These are phyloP conservation scores for Scotopteryx bipunctaria DNA, from an alignment of 2,888 invertebrate genomes.

Conservation along the genomic window DNA sequence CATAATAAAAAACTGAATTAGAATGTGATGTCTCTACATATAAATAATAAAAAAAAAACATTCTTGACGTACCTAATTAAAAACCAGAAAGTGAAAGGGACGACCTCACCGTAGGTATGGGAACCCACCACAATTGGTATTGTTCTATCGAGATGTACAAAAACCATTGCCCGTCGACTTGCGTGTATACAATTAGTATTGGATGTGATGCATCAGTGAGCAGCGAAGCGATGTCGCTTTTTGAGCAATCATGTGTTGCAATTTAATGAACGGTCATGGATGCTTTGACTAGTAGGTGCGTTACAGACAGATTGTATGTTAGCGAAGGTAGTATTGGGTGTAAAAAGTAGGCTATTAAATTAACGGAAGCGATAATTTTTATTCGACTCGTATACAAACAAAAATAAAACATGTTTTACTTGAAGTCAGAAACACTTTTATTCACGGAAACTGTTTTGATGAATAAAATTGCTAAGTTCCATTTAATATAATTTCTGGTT, in stretches of 20 bases:
- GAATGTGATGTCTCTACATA: too few species aligned
- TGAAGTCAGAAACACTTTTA: too few species aligned
- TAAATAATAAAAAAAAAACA: too few species aligned
- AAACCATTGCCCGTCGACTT: constrained; percentile 19
- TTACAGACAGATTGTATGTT: not conserved
- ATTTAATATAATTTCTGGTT: too few species aligned
- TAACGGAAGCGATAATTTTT: too few species aligned
- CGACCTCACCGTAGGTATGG: constrained; percentile 53
- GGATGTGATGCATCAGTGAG: constrained; percentile 18
- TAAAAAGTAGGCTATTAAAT: not conserved
- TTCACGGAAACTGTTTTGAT: too few species aligned
- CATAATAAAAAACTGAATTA: too few species aligned
- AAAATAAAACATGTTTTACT: too few species aligned
- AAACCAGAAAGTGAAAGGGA: constrained; percentile 57
- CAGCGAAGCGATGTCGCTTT: constrained; percentile 20
- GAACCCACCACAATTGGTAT: constrained; percentile 37
- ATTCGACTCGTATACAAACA: too few species aligned
- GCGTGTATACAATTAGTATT: constrained; percentile 7
- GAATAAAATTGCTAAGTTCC: too few species aligned
- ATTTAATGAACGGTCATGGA: constrained; percentile 10
- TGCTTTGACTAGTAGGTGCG: not conserved
- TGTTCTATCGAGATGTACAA: constrained; percentile 16
- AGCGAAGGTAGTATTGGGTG: not conserved
- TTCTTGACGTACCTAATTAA: constrained; percentile 23
- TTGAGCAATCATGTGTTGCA: constrained; percentile 12